phyloP scores from a whole-genome alignment of 2,113 vertebrate species.

The Pelobates fuscus region DNA sequence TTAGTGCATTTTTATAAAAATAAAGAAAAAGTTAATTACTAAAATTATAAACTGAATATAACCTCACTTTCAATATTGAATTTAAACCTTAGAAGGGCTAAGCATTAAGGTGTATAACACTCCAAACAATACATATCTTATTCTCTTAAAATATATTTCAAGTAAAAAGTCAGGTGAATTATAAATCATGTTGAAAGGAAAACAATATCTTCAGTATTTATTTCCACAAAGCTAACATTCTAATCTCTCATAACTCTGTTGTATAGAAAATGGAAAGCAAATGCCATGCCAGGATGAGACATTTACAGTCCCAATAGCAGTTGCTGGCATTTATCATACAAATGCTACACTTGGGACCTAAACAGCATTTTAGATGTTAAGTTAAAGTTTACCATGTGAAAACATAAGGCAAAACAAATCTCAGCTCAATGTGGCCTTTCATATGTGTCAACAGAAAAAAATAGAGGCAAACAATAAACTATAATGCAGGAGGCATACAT shows the following conservation, averaged over 20 bases:
- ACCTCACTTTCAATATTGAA: too few species aligned
- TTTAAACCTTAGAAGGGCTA: too few species aligned
- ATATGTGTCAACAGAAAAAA: conserved; percentile 44
- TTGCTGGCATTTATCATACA: conserved; percentile 57
- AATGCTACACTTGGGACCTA: conserved; percentile 59
- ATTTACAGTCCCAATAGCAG: conserved; percentile 60
- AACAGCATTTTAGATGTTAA: conserved; percentile 65
- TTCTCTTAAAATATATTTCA: conserved; percentile 18
- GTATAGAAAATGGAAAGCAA: conserved; percentile 62
- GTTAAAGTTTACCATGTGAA: conserved; percentile 60
- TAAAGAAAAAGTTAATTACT: too few species aligned
- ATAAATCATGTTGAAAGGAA: background rate
- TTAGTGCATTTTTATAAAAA: too few species aligned
- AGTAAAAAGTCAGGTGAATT: conserved; percentile 40
- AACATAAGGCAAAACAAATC: conserved; percentile 60
- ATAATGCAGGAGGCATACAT: background rate
- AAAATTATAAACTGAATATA: too few species aligned
- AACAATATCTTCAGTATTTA: conserved; percentile 46
- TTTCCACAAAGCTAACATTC: conserved; percentile 63
- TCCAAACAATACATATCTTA: too few species aligned
- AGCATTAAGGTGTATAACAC: too few species aligned
- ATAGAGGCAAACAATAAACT: background rate
- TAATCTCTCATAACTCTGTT: conserved; percentile 58
- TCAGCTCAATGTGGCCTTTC: conserved; percentile 56
- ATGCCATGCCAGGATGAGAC: conserved; percentile 64